Base-by-base conservation (phyloP, 2,113 vertebrate species). In the Protomyctophum bolini region DNA sequence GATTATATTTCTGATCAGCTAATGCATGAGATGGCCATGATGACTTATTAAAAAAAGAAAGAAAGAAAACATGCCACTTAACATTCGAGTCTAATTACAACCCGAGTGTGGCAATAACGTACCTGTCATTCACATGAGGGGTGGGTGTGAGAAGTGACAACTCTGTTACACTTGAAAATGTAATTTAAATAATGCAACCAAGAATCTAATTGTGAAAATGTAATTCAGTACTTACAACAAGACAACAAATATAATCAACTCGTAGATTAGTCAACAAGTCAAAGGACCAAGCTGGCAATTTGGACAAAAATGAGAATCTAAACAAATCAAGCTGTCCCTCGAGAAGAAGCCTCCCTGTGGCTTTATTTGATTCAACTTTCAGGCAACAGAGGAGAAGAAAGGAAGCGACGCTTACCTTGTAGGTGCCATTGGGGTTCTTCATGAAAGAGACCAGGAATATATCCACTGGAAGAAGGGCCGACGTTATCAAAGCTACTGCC, bases 391-490 rank as follows among this genome's bases (percentile, higher is more conserved):
- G 33, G 2, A 41, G 33, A 41, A 15, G 14, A 75, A 15, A 12
- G 46, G 46, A 74, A 75, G 7, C 14, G 63, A 73, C 63, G 86
- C 83, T 68, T 92, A 98, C 97, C 96, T 98, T 99, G 91, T 97
- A 99, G 67, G 97, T 98, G n/a, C 97, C 97, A 82, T 98, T 97
- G 77, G 91, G 93, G 80, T 96, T 92, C 90, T 99, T 99, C 96
- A 98, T 97, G 77, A 96, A 99, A 0, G 98, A 99, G 83, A 99
- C 97, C 58, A 99, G 91, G 81, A 99, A 99, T 86, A 99, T 99
- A 76, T 99, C 98, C 89, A 99, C 97, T 2, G 97, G 97, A 21
- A 98, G 90, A 4, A 99, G 95, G 0, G 98, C 97, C 12, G 97
- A 98, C 0, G 97, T 96, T 88, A 98, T 97, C n/a, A 99, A 92